phyloP scores from a whole-genome alignment of 2,113 vertebrate genomes.

The Ceyx margarethae region DNA sequence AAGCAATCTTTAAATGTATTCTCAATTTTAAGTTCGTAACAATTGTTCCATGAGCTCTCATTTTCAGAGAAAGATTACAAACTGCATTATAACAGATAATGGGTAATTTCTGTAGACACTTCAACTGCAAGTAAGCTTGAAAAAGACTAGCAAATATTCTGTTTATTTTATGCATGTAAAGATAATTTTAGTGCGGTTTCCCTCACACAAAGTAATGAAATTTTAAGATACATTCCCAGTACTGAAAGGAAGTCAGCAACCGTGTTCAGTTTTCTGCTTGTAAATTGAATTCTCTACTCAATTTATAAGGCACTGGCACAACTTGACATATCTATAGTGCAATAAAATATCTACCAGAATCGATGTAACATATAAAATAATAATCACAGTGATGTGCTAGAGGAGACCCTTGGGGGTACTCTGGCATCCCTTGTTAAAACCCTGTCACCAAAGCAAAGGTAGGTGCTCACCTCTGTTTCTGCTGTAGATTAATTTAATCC shows the following conservation, averaged over 20 bases:
- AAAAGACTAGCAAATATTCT: background rate
- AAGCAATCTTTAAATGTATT: conserved; percentile 25
- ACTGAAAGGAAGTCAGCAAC: conserved; percentile 47
- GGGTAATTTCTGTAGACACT: background rate
- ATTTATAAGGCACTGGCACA: conserved; percentile 33
- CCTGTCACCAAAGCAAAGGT: background rate
- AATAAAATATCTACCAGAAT: conserved; percentile 29
- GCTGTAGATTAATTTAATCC: background rate
- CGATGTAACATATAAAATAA: conserved; percentile 18
- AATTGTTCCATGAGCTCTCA: background rate
- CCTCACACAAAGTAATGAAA: conserved; percentile 51
- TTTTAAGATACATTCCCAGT: conserved; percentile 48
- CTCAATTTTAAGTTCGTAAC: conserved; percentile 1
- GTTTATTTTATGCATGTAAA: conserved; percentile 16
- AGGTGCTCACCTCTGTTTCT: background rate
- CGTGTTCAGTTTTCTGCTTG: conserved; percentile 57
- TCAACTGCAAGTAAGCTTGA: background rate
- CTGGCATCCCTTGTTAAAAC: conserved; percentile 14
- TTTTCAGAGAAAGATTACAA: conserved; percentile 24
- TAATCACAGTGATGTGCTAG: background rate
- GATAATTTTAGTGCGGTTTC: background rate
- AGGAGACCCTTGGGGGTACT: background rate
- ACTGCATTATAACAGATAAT: background rate
- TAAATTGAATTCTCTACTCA: conserved; percentile 64
- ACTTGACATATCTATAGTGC: conserved; percentile 31